phyloP scores from a whole-genome alignment of 2,888 invertebrate genomes.

The Metopia argyrocephala region DNA sequence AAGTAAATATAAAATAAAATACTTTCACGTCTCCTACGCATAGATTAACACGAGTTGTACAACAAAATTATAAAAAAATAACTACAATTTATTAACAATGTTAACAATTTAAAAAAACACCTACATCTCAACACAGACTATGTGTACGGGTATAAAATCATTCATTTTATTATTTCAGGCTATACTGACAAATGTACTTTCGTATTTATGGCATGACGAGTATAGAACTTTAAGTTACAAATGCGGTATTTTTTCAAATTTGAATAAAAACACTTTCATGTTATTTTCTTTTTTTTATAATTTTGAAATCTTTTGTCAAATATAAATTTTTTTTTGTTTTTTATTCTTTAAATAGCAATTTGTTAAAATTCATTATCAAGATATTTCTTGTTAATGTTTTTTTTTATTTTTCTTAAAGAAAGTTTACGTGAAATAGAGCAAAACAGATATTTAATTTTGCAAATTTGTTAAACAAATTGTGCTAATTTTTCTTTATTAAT shows the following conservation, averaged over 20 bases:
- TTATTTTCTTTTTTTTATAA: not conserved
- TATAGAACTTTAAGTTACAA: not conserved
- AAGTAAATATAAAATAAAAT: not conserved
- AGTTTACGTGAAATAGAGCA: constrained; percentile 47
- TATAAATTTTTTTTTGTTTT: not conserved
- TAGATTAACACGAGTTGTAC: constrained; percentile 4
- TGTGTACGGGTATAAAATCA: not conserved
- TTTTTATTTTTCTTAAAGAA: not conserved
- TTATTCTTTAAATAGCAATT: not conserved
- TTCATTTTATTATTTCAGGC: not conserved
- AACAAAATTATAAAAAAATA: not conserved
- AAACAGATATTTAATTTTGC: not conserved
- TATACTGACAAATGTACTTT: not conserved
- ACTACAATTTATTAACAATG: not conserved
- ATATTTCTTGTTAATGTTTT: not conserved
- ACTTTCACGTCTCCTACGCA: constrained; percentile 42
- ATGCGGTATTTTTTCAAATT: not conserved
- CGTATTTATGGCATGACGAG: constrained; percentile 16
- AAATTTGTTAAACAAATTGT: constrained; percentile 29
- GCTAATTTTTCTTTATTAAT: not conserved
- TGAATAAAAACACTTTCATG: too few relatives aligned
- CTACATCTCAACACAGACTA: not conserved
- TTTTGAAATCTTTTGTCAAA: not conserved
- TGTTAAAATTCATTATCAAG: too few relatives aligned
- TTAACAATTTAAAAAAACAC: not conserved